phyloP scores from a whole-genome alignment of 1,140 invertebrate genomes.

The Tribolium madens region DNA sequence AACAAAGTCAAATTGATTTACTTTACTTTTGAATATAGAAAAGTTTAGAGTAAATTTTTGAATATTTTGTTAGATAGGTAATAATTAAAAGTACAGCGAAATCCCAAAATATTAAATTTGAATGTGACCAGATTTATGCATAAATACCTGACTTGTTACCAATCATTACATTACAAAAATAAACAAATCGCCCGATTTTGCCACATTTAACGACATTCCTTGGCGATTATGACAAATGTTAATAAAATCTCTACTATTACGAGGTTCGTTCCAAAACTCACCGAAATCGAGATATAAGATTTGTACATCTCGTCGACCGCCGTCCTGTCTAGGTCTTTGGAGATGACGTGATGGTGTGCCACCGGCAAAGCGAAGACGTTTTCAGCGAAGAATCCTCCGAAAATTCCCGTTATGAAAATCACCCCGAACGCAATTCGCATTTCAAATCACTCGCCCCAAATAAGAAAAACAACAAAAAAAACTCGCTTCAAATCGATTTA shows the following conservation, averaged over 20 bases:
- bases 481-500: not conserved
- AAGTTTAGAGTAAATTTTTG: too few relatives aligned
- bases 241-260: not conserved
- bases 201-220: too few relatives aligned
- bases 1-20: too few relatives aligned
- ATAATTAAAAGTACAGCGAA: too few relatives aligned
- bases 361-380: constrained; percentile 1
- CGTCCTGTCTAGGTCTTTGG: not conserved
- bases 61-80: too few relatives aligned
- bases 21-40: too few relatives aligned
- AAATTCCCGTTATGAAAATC: constrained; percentile 33
- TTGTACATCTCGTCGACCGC: constrained; percentile 16
- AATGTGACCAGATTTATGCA: too few relatives aligned
- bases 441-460: constrained; percentile 22
- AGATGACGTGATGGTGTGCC: constrained; percentile 10
- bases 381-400: constrained; percentile 18
- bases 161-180: too few relatives aligned
- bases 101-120: too few relatives aligned
- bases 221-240: too few relatives aligned
- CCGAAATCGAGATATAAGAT: constrained; percentile 29
- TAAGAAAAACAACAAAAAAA: constrained; percentile 12
- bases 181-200: too few relatives aligned
- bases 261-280: constrained; percentile 24
- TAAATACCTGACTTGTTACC: too few relatives aligned
- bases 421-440: constrained; percentile 39